Conservation (phyloP, 1,140 invertebrate species). For the Eufriesea mexicana region DNA sequence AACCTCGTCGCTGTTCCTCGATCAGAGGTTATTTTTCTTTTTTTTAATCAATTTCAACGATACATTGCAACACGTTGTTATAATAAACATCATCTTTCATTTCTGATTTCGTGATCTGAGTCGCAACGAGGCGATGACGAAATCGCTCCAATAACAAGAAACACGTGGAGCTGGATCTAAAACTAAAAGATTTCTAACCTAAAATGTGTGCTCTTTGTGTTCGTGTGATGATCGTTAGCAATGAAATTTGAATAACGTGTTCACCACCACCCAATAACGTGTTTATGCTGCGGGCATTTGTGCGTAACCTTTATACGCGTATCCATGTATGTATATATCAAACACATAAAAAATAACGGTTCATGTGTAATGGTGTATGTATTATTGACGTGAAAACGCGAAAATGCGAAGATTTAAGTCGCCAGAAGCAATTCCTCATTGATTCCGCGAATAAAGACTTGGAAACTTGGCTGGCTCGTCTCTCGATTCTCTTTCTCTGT, state of each 20-base stretch:
- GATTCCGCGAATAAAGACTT: slow-evolving; percentile 38
- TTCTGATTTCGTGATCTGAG: slow-evolving; percentile 21
- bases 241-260: slow-evolving; percentile 13
- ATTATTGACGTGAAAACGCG: not conserved
- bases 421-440: slow-evolving; percentile 10
- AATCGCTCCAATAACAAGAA: slow-evolving; percentile 35
- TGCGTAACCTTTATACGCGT: slow-evolving; percentile 18
- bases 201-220: slow-evolving; percentile 11
- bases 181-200: slow-evolving; percentile 13
- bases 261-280: slow-evolving; percentile 2
- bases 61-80: not conserved
- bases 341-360: slow-evolving; percentile 11
- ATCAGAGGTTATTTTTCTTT: not conserved
- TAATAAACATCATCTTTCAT: not conserved
- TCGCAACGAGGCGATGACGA: slow-evolving; percentile 52
- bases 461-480: slow-evolving; percentile 46
- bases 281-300: not conserved
- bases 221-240: slow-evolving; percentile 6
- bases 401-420: not conserved
- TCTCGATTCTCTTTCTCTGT: slow-evolving; percentile 12
- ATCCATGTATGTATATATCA: not conserved
- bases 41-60: not conserved
- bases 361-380: not conserved
- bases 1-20: slow-evolving; percentile 51
- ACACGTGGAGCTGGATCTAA: slow-evolving; percentile 33